A percentile compares a stretch with the other conserved stretches of the same genome.
Evolutionary conservation across 2,888 invertebrate genomes (phyloP).

Genomic region (Philereme transversata): DNA sequence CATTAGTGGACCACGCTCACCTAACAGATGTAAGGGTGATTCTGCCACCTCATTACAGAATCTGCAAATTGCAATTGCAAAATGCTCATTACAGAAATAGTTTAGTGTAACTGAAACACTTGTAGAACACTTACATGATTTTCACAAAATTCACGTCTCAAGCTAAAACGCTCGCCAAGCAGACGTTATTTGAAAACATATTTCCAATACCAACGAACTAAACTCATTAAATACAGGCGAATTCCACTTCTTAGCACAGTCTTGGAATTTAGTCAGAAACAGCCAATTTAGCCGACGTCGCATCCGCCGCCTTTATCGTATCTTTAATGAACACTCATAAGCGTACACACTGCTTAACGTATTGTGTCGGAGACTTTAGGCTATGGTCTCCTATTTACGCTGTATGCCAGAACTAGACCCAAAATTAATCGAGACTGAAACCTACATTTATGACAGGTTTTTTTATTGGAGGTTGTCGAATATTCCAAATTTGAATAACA

Average conservation of each 20-base stretch:
- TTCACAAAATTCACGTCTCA: too few species aligned
- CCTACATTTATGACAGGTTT: too few species aligned
- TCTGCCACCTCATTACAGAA: too few species aligned
- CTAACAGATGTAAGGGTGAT: too few species aligned
- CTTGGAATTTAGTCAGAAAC: constrained; percentile 49
- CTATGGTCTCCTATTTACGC: constrained; percentile 11
- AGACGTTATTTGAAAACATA: constrained; percentile 3
- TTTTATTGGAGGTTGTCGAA: too few species aligned
- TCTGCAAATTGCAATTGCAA: too few species aligned
- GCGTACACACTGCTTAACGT: constrained; percentile 71
- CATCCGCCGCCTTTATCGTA: constrained; percentile 79
- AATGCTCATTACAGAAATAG: too few species aligned
- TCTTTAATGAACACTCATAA: constrained; percentile 84
- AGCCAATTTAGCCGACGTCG: constrained; percentile 70
- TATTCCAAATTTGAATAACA: too few species aligned
- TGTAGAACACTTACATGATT: too few species aligned
- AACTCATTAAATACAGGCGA: constrained; percentile 15
- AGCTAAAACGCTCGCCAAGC: not conserved
- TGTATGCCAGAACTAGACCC: not conserved
- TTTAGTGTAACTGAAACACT: too few species aligned
- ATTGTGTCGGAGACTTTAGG: constrained; percentile 59
- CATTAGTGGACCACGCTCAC: too few species aligned
- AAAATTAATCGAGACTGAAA: too few species aligned
- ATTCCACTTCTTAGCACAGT: constrained; percentile 30
- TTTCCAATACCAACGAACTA: constrained; percentile 16